A percentile compares a stretch with the other conserved stretches of the same genome.
Evolutionary conservation across 2,113 vertebrate genomes (phyloP).

Genomic region (Gopherus evgoodei): DNA sequence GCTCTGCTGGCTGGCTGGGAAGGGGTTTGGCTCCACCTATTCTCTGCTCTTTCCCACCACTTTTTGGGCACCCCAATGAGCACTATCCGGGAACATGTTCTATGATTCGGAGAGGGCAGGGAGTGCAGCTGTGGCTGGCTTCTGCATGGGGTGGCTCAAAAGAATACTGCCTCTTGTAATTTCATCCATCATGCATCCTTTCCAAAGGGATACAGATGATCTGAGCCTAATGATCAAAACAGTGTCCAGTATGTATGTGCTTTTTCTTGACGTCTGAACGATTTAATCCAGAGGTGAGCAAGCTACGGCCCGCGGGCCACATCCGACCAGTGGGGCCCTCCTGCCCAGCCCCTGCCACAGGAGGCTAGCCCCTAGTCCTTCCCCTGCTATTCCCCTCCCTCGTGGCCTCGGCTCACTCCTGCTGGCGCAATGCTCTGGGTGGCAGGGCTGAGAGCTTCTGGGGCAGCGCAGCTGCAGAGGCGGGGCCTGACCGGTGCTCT

Average conservation of each 20-base stretch:
- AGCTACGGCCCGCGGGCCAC: no score
- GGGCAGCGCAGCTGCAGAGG: no score
- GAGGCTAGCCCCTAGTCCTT: no score
- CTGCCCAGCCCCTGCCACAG: no score
- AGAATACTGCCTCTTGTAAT: not conserved
- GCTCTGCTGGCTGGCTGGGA: not conserved
- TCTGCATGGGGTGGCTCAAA: not conserved
- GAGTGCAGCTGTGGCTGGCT: not conserved
- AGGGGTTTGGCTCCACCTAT: not conserved
- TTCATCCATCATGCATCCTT: not conserved
- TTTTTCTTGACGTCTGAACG: not conserved
- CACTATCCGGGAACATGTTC: not conserved
- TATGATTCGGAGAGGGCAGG: not conserved
- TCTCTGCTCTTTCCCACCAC: not conserved
- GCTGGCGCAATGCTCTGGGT: no score
- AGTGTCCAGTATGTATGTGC: not conserved
- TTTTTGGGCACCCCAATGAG: not conserved
- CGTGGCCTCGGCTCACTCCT: no score
- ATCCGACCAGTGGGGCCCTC: no score
- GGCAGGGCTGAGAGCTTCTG: no score
- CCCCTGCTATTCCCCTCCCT: no score
- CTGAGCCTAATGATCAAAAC: not conserved
- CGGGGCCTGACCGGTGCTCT: no score
- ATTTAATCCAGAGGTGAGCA: not conserved
- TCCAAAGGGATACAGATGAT: no score